Percentiles rank a stretch among this genome's conserved stretches.
These are phyloP conservation scores for Beris chalybata DNA, from an alignment of 2,888 invertebrate species.

Conservation along the genomic window DNA sequence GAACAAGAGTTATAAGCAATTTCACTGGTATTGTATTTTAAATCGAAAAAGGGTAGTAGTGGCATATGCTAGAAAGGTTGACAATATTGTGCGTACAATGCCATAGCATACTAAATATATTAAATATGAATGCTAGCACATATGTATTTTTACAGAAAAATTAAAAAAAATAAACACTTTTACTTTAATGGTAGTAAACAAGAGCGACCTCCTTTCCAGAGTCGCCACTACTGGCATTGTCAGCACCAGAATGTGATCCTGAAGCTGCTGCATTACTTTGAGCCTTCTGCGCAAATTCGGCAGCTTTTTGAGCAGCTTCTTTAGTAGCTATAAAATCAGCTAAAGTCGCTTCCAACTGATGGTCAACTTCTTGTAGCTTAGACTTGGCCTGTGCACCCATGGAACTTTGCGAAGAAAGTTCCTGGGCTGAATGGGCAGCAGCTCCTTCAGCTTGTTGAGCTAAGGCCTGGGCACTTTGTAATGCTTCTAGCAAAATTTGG, in stretches of 20 bases:
- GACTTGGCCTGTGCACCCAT: constrained; percentile 76
- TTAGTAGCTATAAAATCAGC: constrained; percentile 73
- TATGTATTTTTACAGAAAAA: too few species aligned
- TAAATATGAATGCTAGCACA: too few species aligned
- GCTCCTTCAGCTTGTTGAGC: constrained; percentile 71
- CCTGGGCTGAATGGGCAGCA: constrained; percentile 70
- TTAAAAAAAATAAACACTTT: too few species aligned
- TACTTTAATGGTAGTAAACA: too few species aligned
- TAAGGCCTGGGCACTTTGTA: constrained; percentile 66
- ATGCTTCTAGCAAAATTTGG: constrained; percentile 66
- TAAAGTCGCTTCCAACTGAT: constrained; percentile 66
- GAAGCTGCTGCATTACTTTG: constrained; percentile 72
- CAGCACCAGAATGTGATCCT: constrained; percentile 62
- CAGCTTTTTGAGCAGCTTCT: constrained; percentile 49
- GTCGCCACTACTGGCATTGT: background rate
- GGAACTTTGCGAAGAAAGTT: constrained; percentile 70
- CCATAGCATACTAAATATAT: too few species aligned
- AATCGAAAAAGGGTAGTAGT: too few species aligned
- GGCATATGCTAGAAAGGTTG: too few species aligned
- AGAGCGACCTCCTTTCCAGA: background rate
- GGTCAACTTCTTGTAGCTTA: constrained; percentile 64
- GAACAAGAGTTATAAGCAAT: too few species aligned
- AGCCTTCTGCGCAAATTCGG: constrained; percentile 49
- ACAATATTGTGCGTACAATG: too few species aligned
- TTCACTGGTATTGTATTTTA: too few species aligned